Evolutionary conservation across 2,888 invertebrate species (phyloP).

Genomic region (Plebejus argus): DNA sequence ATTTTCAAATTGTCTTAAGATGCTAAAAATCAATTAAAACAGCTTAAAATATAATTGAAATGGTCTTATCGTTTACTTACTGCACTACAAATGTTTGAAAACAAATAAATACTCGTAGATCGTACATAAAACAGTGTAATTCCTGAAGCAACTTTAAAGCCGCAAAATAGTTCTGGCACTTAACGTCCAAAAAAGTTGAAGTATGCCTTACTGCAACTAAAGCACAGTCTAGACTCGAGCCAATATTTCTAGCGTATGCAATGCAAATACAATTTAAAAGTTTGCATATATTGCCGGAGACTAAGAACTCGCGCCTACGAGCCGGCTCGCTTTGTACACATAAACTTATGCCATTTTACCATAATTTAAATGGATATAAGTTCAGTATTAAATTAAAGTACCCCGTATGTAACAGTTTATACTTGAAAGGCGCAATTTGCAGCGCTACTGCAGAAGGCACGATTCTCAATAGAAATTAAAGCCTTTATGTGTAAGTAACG

Average conservation of each 20-base stretch:
- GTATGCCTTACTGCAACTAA: conserved; percentile 35
- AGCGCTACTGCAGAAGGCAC: not conserved
- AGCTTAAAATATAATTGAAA: too few relatives aligned
- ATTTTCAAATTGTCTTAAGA: not conserved
- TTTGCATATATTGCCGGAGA: conserved; percentile 72
- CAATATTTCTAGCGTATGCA: conserved; percentile 75
- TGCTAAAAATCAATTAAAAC: too few relatives aligned
- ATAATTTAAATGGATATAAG: conserved; percentile 44
- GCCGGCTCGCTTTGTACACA: conserved; percentile 44
- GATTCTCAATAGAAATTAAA: conserved; percentile 17
- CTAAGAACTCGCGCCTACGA: conserved; percentile 67
- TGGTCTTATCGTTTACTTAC: not conserved
- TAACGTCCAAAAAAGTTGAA: conserved; percentile 19
- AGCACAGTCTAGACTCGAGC: conserved; percentile 51
- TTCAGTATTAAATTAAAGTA: conserved; percentile 39
- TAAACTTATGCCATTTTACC: conserved; percentile 44
- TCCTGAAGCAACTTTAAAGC: not conserved
- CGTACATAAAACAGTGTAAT: not conserved
- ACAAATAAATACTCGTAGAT: not conserved
- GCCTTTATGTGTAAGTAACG: not conserved
- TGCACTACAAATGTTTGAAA: not conserved
- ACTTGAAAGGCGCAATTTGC: conserved; percentile 18
- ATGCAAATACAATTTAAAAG: conserved; percentile 79
- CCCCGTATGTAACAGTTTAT: conserved; percentile 24
- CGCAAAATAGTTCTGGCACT: not conserved